Evolutionary conservation across 2,113 vertebrate genomes (phyloP), one percentile per base, ranked within the genome.

Genomic region (Mastomys coucha): DNA sequence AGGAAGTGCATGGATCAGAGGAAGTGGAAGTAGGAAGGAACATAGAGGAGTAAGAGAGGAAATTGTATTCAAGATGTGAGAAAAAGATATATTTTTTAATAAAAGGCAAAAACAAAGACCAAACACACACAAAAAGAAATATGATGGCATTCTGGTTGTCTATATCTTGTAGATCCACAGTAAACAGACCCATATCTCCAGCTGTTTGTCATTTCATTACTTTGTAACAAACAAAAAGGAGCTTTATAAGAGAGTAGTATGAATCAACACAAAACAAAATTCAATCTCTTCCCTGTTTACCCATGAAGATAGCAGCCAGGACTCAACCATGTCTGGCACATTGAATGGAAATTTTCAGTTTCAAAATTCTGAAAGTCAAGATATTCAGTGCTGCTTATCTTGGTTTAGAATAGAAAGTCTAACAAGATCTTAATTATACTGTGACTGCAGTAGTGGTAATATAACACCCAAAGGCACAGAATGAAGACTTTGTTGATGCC

Each of bases 391-490:
- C 91, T 85, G 87, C 82, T 96, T 97, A 98, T 51, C 89, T 95
- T 89, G 53, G 81, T 88, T 94, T 82, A 98, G 89, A 97, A 97
- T 92, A 98, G 82, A 65, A 97, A 95, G 88, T 88, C 89, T 98
- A 31, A 94, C 98, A 95, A 33, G 91, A 33, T 86, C 94, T 96
- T 97, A 96, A 98, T 98, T 97, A 97, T 26, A 97, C 92, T 53
- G 77, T 82, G 95, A 60, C 4, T 92, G 93, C 91, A 81, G 65
- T 88, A 82, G 82, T 95, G 91, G 84, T 58, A 96, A 80, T 11
- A 96, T 86, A 91, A 97, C 88, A 89, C 73, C 45, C 75, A 89
- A 93, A 95, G 97, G 96, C 0, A 96, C 19, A 51, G 80, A 63
- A 95, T 65, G 97, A 97, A 93, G 63, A 96, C 65, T 75, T 96